Evolutionary conservation across 2,113 vertebrate species (phyloP), one percentile per base, ranked within the genome.

Genomic region (Gyps fulvus): DNA sequence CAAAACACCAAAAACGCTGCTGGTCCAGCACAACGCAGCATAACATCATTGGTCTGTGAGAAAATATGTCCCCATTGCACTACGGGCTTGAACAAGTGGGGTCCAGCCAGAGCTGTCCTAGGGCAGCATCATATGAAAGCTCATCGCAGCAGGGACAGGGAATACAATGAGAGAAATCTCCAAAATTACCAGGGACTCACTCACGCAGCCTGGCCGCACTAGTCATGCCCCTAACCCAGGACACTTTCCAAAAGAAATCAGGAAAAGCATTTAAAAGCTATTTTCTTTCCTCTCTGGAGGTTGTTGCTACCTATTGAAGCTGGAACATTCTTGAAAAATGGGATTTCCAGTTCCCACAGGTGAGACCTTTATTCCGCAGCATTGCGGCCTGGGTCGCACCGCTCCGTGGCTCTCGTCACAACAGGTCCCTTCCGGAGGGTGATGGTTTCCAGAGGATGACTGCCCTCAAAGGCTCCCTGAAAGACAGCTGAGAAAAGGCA

Each of bases 351-450:
- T 12, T 80, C 29, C 32, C 22, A 23, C 0, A 4, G 54, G 15
- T 31, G 20, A 55, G 38, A n/a, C 8, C 8, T 54, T 66, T 65
- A 34, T 50, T 52, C 63, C 55, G 55, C 57, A 63, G 23, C 26
- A 16, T 4, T 47, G 34, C 55, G 70, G 66, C 29, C 45, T 42
- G 22, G 54, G 31, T 31, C 0, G 1, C 0, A 0, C 34, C 62
- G 50, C 1, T 0, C 31, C 5, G 5, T 54, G 43, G 34, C 58
- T 91, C 22, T 34, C 0, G 1, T 34, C 49, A 22, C 19, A 45
- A 20, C 25, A 43, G 40, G 43, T 55, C 25, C 36, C 49, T 63
- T 80, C 52, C 2, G 5, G 47, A 92, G 17, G 17, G 9, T 50
- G 43, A 27, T 25, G 57, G 13, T 47, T 65, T 73, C 34, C 61